Percentiles rank a stretch among this genome's conserved stretches.
Evolutionary conservation across 2,113 vertebrate species (phyloP).

Genomic region (Asarcornis scutulata): DNA sequence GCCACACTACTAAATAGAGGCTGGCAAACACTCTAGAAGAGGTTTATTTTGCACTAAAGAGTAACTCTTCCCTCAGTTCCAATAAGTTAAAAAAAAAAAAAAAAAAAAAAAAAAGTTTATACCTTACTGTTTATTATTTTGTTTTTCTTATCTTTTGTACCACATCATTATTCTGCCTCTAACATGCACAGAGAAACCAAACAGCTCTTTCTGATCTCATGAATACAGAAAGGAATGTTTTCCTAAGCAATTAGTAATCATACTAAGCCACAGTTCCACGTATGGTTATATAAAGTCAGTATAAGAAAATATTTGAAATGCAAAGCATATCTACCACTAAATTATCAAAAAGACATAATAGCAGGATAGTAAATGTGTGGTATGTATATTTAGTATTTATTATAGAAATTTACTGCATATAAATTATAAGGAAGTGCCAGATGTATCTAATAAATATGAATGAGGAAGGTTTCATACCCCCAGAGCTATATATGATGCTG

Average conservation of each 20-base stretch:
- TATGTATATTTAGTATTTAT: constrained; percentile 63
- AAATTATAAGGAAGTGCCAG: constrained; percentile 46
- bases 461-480: constrained; percentile 7
- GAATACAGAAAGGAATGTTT: constrained; percentile 40
- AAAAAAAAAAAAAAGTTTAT: background rate
- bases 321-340: constrained; percentile 26
- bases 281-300: background rate
- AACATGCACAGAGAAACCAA: background rate
- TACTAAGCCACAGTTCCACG: background rate
- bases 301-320: constrained; percentile 50
- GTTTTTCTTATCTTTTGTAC: background rate
- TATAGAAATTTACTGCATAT: constrained; percentile 41
- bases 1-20: background rate
- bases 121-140: background rate
- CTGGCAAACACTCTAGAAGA: background rate
- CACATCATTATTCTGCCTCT: background rate
- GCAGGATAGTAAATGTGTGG: constrained; percentile 38
- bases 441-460: constrained; percentile 47
- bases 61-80: background rate
- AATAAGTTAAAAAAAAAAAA: background rate
- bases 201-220: constrained; percentile 40
- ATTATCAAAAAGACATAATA: constrained; percentile 56
- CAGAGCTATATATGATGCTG: constrained; percentile 13
- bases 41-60: background rate
- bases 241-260: constrained; percentile 49